These are phyloP conservation scores for Dasypogon diadema DNA, from an alignment of 2,888 invertebrate genomes.

Conservation along the genomic window DNA sequence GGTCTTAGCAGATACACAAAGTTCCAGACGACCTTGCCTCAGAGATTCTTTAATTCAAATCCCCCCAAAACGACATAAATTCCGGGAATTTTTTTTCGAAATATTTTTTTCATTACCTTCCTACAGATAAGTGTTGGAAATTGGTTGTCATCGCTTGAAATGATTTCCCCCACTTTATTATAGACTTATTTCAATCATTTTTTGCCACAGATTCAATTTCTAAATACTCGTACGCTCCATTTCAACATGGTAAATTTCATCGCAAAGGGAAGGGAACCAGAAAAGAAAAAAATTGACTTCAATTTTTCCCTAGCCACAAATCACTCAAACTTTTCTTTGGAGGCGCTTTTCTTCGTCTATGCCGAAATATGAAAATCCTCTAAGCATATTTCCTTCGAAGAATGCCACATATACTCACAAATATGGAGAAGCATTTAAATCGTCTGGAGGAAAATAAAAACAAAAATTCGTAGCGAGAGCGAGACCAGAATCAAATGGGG, in stretches of 20 bases:
- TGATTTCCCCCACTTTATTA: too few relatives aligned
- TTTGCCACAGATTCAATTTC: too few relatives aligned
- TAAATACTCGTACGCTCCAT: too few relatives aligned
- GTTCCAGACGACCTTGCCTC: too few relatives aligned
- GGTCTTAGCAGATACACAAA: too few relatives aligned
- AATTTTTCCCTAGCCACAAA: conserved; percentile 33
- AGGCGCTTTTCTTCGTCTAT: conserved; percentile 11
- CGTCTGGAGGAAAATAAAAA: conserved; percentile 13
- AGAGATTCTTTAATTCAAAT: too few relatives aligned
- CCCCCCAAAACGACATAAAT: too few relatives aligned
- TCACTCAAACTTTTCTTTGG: conserved; percentile 27
- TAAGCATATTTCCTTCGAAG: conserved; percentile 4
- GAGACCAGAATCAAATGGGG: background rate
- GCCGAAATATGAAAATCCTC: conserved; percentile 34
- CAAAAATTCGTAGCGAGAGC: background rate
- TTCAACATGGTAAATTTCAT: conserved; percentile 15
- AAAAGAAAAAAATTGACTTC: conserved; percentile 21
- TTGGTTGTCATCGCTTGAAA: too few relatives aligned
- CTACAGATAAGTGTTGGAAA: too few relatives aligned
- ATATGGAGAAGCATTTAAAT: conserved; percentile 14
- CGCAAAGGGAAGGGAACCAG: background rate
- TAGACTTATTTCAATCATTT: too few relatives aligned
- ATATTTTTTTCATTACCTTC: too few relatives aligned
- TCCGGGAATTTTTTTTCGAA: too few relatives aligned
- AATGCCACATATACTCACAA: background rate